Evolutionary conservation across 2,888 invertebrate species (phyloP), one percentile per base, ranked within the genome.

Genomic region (Elysia crispata): DNA sequence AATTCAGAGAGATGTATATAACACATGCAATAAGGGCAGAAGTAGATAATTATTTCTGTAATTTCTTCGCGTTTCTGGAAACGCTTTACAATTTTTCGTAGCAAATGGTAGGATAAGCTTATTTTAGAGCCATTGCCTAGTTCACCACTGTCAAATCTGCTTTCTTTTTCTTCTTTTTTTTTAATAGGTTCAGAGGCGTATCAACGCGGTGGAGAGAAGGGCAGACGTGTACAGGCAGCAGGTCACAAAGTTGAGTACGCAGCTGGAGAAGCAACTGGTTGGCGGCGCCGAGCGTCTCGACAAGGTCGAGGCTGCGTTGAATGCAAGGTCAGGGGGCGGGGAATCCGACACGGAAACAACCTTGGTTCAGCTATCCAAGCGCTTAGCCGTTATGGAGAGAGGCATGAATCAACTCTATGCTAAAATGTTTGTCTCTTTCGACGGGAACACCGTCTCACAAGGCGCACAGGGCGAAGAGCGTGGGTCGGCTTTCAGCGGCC

Each of bases 171-270:
- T n/a, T n/a, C n/a, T n/a, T n/a, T n/a, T n/a, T n/a, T n/a, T n/a
- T n/a, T n/a, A n/a, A n/a, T n/a, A 80, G 73, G 79, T 82, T 18
- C 75, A 31, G 33, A 70, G 83, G 3, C 81, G 82, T 6, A 49
- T 85, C 69, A 83, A 79, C 79, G 78, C 81, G 25, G 75, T 83
- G 69, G 85, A 85, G 57, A 82, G 78, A 70, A 83, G 82, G 66
- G 80, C 83, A 18, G 80, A 83, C 50, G 67, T 83, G 50, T 85
- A 83, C 79, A 83, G 76, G 54, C 79, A 82, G 70, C 82, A 85
- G 64, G 82, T 85, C 67, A 30, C 25, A 13, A 80, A 83, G 23
- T 79, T 85, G 31, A 81, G 83, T 73, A 69, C 60, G 28, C 81
- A 80, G 79, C 79, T 85, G 33, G 60, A 76, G 20, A 83, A 85